Evolutionary conservation across 2,888 invertebrate species (phyloP), one percentile per base, ranked within the genome.

Genomic region (Platycheirus albimanus): DNA sequence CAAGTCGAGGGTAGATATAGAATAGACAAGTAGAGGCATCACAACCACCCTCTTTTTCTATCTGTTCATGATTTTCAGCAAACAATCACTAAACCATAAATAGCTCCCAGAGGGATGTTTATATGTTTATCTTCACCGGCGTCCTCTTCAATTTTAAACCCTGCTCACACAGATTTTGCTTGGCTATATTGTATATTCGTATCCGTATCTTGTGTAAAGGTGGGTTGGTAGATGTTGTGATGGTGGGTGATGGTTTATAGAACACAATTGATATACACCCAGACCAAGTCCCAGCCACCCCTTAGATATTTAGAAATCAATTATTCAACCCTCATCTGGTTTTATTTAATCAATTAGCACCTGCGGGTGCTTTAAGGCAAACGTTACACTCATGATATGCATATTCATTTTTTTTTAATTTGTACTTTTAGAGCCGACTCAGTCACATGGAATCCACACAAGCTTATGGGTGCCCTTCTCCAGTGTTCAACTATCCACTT

Each of bases 361-460:
- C 83, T 83, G 83, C 38, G 72, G 69, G 69, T 74, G 72, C 28
- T 78, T 64, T 8, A 41, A 33, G 61, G 43, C 43, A 61, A 45
- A 17, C 17, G 45, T 45, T 45, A 33, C 38, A 33, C 49, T 30
- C 3, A 41, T n/a, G n/a, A n/a, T 45, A 45, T 67, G n/a, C 15
- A 61, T 15, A 10, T 41, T 66, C 72, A 58, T 61, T 54, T 64
- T 74, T 51, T 79, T 61, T 70, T 33, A n/a, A n/a, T n/a, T n/a
- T 58, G 85, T 88, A 76, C 85, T 92, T 92, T 7, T 93, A 98
- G 98, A 88, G 97, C 97, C 77, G 95, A 98, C 90, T 98, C 98
- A 6, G 96, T 99, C 85, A 98, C 99, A 51, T 99, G 99, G 99
- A 99, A 99, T 92, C 99, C 99, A 13, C 99, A 99, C 92, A 99